phyloP scores from a whole-genome alignment of 2,113 vertebrate genomes.

The Odontophorus gujanensis region DNA sequence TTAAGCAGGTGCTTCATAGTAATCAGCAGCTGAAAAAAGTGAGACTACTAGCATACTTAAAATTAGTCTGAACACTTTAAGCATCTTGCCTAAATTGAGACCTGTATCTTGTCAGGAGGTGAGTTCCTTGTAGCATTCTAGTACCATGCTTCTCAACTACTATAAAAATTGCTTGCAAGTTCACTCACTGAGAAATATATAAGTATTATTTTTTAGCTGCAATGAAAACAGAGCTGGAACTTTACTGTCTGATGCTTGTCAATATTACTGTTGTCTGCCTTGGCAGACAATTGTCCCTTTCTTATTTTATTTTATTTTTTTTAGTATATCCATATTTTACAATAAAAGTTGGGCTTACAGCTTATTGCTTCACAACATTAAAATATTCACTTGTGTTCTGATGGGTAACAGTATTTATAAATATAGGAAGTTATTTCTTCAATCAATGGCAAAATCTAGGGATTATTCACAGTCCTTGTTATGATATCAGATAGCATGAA shows the following conservation, averaged over 20 bases:
- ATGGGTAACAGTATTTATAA: background rate
- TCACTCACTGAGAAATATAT: background rate
- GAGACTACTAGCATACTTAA: background rate
- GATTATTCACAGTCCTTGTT: background rate
- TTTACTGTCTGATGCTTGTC: background rate
- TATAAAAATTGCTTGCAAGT: background rate
- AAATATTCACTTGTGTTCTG: background rate
- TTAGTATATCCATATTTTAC: background rate
- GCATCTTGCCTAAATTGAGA: slow-evolving; percentile 16
- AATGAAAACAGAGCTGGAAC: background rate
- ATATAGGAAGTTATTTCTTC: background rate
- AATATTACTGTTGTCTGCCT: background rate
- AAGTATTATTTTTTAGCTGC: background rate
- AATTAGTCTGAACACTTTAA: slow-evolving; percentile 6
- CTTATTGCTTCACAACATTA: background rate
- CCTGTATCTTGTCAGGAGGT: background rate
- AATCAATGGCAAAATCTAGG: background rate
- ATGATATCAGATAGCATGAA: background rate
- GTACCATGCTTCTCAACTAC: background rate
- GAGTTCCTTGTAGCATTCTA: background rate
- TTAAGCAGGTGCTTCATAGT: slow-evolving; percentile 28
- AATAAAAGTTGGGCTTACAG: background rate
- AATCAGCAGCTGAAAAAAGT: slow-evolving; percentile 21
- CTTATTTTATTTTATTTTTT: background rate
- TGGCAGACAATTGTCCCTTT: background rate